Evolutionary conservation across 2,888 invertebrate genomes (phyloP).

Genomic region (Drosophila gaucha): DNA sequence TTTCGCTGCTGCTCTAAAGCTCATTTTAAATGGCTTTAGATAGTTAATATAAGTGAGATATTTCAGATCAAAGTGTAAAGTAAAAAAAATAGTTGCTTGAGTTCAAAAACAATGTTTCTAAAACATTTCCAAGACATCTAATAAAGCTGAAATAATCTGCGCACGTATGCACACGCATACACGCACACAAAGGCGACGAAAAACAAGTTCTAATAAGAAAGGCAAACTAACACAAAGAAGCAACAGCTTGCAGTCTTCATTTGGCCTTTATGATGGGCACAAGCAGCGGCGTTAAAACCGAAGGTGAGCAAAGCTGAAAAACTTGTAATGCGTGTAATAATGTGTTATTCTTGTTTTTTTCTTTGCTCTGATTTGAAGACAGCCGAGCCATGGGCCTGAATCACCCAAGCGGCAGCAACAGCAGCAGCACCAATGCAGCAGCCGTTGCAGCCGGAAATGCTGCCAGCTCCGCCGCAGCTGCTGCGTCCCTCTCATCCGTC

Average conservation of each 20-base stretch:
- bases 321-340: constrained; percentile 11
- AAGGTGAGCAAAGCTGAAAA: constrained; percentile 69
- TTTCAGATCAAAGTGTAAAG: constrained; percentile 30
- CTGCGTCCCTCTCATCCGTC: constrained; percentile 67
- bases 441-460: constrained; percentile 56
- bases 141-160: constrained; percentile 32
- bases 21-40: constrained; percentile 44
- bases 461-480: constrained; percentile 50
- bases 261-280: constrained; percentile 59
- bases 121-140: constrained; percentile 14
- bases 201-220: constrained; percentile 73
- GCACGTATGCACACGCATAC: constrained; percentile 43
- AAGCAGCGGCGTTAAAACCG: constrained; percentile 80
- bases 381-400: constrained; percentile 60
- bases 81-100: not conserved
- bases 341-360: not conserved
- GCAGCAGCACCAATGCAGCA: constrained; percentile 34
- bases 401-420: constrained; percentile 47
- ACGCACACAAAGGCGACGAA: constrained; percentile 26
- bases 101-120: constrained; percentile 34
- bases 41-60: constrained; percentile 3
- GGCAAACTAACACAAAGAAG: constrained; percentile 54
- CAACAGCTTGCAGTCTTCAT: constrained; percentile 61
- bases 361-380: constrained; percentile 45
- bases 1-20: constrained; percentile 40